A percentile compares a stretch with the other conserved stretches of the same genome.
Conservation (phyloP, 1,140 invertebrate genomes). For the Nixonia krombeini region DNA sequence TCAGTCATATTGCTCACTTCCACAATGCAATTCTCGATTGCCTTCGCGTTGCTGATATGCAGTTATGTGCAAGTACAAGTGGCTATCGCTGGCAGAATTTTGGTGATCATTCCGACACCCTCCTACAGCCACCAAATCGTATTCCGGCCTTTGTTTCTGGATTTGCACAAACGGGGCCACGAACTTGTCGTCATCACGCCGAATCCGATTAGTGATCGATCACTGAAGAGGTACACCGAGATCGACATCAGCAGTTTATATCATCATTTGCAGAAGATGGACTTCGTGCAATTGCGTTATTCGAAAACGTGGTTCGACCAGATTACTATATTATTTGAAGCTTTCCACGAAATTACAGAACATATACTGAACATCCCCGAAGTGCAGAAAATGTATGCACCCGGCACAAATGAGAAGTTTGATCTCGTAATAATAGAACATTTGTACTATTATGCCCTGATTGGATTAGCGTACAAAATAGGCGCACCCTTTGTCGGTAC, state of each 20-base stretch:
- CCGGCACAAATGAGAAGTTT: constrained; percentile 36
- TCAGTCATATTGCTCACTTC: not conserved
- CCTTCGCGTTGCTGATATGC: not conserved
- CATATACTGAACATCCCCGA: constrained; percentile 21
- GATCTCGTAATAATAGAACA: constrained; percentile 45
- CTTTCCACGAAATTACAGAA: not conserved
- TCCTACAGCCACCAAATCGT: constrained; percentile 75
- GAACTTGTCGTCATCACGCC: constrained; percentile 65
- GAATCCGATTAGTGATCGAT: constrained; percentile 49
- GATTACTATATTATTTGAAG: rapidly evolving
- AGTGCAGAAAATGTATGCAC: constrained; percentile 38
- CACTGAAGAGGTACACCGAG: constrained; percentile 47
- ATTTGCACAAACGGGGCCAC: constrained; percentile 64
- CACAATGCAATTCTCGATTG: not conserved
- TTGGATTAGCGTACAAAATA: constrained; percentile 37
- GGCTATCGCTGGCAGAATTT: constrained; percentile 57
- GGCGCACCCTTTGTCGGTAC: constrained; percentile 52
- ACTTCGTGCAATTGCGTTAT: constrained; percentile 4
- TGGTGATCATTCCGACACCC: constrained; percentile 69
- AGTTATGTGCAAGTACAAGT: not conserved
- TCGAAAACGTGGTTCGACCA: constrained; percentile 2
- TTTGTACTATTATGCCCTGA: constrained; percentile 1
- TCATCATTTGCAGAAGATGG: rapidly evolving
- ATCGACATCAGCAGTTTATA: constrained; percentile 25
- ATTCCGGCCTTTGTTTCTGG: constrained; percentile 60